Conservation (phyloP, 2,888 invertebrate species). For the Pomacea canaliculata region DNA sequence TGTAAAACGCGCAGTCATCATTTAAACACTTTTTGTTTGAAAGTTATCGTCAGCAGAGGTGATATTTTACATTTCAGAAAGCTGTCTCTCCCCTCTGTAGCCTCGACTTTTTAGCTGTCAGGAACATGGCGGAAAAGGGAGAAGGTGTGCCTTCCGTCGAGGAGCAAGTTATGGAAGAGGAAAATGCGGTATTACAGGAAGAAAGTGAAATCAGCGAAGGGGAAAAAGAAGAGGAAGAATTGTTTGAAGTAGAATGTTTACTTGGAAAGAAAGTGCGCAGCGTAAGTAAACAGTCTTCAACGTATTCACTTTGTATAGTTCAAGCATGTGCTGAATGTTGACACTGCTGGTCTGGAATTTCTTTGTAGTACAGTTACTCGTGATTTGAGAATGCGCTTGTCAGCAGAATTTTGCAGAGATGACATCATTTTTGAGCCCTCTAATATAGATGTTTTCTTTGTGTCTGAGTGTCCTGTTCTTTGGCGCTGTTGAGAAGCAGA, state of each 20-base stretch:
- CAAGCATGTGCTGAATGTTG: slow-evolving; percentile 28
- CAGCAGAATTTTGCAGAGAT: slow-evolving; percentile 17
- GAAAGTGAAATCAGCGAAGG: slow-evolving; percentile 25
- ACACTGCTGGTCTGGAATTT: slow-evolving; percentile 21
- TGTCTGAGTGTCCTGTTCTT: too few relatives aligned
- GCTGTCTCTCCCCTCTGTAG: slow-evolving; percentile 33
- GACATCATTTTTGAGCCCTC: too few relatives aligned
- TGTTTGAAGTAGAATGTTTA: slow-evolving; percentile 57
- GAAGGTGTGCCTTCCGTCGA: slow-evolving; percentile 26
- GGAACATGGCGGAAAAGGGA: slow-evolving; percentile 46
- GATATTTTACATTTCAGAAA: slow-evolving; percentile 21
- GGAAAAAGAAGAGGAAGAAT: slow-evolving; percentile 40
- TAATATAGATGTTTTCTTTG: too few relatives aligned
- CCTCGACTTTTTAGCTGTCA: slow-evolving; percentile 37
- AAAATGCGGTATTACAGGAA: slow-evolving; percentile 15
- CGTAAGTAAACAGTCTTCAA: slow-evolving; percentile 41
- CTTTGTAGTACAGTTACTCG: slow-evolving; percentile 19
- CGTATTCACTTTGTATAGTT: slow-evolving; percentile 3
- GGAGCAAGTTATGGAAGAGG: slow-evolving; percentile 30
- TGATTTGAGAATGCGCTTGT: slow-evolving; percentile 19
- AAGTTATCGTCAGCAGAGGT: neutral
- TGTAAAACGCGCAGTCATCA: too few relatives aligned
- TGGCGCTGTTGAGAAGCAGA: too few relatives aligned
- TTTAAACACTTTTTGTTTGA: neutral
- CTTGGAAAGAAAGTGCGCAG: slow-evolving; percentile 45